These are phyloP conservation scores for Holacanthella duospinosa DNA, from an alignment of 2,888 invertebrate species.

Conservation along the genomic window DNA sequence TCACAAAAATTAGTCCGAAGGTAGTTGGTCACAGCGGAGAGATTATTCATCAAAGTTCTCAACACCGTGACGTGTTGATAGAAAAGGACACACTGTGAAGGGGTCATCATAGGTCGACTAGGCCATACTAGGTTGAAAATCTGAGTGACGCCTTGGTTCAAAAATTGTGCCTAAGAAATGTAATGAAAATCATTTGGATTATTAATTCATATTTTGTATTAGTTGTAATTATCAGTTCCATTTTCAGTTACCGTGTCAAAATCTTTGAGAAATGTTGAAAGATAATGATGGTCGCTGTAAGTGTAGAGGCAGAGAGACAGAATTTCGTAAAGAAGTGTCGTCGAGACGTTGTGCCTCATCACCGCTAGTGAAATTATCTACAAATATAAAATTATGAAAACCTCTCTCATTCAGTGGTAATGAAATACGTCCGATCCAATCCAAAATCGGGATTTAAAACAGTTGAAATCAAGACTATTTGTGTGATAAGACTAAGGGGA, in stretches of 20 bases:
- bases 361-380: constrained; percentile 27
- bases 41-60: constrained; percentile 21
- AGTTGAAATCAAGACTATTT: no score
- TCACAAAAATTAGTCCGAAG: constrained; percentile 29
- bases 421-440: no score
- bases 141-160: constrained; percentile 32
- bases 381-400: not conserved
- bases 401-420: no score
- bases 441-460: no score
- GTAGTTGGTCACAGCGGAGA: constrained; percentile 21
- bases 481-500: no score
- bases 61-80: constrained; percentile 30
- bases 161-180: constrained; percentile 29
- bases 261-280: no score
- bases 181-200: not conserved
- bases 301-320: constrained; percentile 30
- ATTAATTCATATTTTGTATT: not conserved
- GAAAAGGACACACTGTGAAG: constrained; percentile 25
- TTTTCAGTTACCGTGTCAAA: constrained; percentile 22
- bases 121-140: constrained; percentile 32
- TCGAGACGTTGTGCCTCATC: constrained; percentile 28
- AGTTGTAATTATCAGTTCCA: constrained; percentile 17
- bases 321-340: constrained; percentile 33
- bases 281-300: constrained; percentile 23
- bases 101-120: constrained; percentile 18